phyloP scores from a whole-genome alignment of 2,888 invertebrate species.

The Pogonocherus hispidulus region DNA sequence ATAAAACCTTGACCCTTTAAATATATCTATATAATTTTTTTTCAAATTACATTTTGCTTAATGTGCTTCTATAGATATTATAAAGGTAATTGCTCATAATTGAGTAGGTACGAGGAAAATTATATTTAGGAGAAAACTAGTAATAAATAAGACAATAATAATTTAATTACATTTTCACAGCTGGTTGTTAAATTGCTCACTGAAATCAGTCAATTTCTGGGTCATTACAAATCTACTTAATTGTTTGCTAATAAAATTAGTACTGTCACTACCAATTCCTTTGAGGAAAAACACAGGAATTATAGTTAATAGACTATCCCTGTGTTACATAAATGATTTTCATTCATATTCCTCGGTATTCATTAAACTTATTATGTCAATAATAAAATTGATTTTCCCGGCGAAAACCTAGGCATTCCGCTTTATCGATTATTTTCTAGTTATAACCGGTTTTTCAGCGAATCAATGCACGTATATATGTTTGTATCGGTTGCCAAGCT shows the following conservation, averaged over 20 bases:
- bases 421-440: constrained; percentile 65
- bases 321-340: constrained; percentile 31
- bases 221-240: too few relatives aligned
- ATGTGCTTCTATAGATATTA: too few relatives aligned
- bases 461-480: constrained; percentile 66
- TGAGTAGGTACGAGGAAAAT: too few relatives aligned
- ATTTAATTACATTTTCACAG: too few relatives aligned
- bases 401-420: constrained; percentile 60
- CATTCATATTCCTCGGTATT: constrained; percentile 41
- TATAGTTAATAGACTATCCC: background rate
- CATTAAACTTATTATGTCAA: constrained; percentile 49
- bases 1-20: too few relatives aligned
- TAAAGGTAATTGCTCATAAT: too few relatives aligned
- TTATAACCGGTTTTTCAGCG: constrained; percentile 62
- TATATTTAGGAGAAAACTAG: too few relatives aligned
- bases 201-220: too few relatives aligned
- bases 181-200: too few relatives aligned
- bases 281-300: constrained; percentile 8
- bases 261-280: background rate
- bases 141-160: too few relatives aligned
- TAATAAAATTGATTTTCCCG: constrained; percentile 61
- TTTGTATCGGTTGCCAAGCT: constrained; percentile 65
- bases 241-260: background rate
- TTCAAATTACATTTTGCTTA: too few relatives aligned
- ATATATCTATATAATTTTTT: too few relatives aligned